These are phyloP conservation scores for Drosophila diplacantha DNA, from an alignment of 2,888 invertebrate genomes.

Conservation along the genomic window DNA sequence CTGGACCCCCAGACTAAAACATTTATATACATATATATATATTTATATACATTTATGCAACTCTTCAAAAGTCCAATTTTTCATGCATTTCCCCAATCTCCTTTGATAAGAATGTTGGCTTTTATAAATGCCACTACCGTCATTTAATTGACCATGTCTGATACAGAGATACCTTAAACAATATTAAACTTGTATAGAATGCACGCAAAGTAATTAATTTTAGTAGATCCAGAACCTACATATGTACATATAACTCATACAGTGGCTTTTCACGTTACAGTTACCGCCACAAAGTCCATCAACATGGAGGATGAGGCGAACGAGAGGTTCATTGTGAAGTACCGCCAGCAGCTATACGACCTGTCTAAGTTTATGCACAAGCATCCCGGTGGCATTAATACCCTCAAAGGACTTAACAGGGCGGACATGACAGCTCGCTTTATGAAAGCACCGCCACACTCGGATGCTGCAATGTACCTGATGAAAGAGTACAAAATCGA, in stretches of 20 bases:
- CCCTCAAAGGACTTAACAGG: slow-evolving; percentile 78
- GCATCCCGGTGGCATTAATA: slow-evolving; percentile 86
- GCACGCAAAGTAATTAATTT: slow-evolving; percentile 34
- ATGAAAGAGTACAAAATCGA: slow-evolving; percentile 75
- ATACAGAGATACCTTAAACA: slow-evolving; percentile 23
- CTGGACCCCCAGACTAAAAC: too few species aligned
- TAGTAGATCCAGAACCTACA: not conserved
- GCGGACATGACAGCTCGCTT: slow-evolving; percentile 75
- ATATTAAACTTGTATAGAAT: slow-evolving; percentile 10
- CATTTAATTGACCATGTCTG: slow-evolving; percentile 26
- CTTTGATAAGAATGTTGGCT: not conserved
- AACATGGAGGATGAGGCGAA: slow-evolving; percentile 46
- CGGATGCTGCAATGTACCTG: slow-evolving; percentile 77
- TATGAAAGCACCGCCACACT: slow-evolving; percentile 75
- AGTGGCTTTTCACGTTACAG: slow-evolving; percentile 41
- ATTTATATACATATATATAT: too few species aligned
- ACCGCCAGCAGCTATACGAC: slow-evolving; percentile 81
- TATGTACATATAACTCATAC: slow-evolving; percentile 5
- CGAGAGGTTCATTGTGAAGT: slow-evolving; percentile 74
- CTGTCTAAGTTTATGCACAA: slow-evolving; percentile 82
- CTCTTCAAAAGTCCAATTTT: not conserved
- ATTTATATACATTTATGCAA: not conserved
- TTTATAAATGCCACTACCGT: not conserved
- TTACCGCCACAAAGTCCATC: slow-evolving; percentile 19
- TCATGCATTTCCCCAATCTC: not conserved